A percentile compares a stretch with the other conserved stretches of the same genome.
phyloP scores from a whole-genome alignment of 2,888 invertebrate species.

The Erynnis tages region DNA sequence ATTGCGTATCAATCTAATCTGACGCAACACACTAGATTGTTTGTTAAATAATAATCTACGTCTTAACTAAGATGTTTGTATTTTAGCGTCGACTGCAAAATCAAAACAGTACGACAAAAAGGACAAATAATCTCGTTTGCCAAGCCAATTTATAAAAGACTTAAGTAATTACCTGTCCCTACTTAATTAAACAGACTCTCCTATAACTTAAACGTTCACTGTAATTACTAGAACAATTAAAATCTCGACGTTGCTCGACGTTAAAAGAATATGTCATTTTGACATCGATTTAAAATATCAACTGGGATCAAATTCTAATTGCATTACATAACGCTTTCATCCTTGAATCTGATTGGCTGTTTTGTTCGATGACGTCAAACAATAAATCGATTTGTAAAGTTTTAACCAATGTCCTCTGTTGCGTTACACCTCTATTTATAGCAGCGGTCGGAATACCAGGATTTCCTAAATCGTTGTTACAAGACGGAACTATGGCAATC shows the following conservation, averaged over 20 bases:
- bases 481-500: conserved; percentile 12
- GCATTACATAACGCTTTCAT: neutral
- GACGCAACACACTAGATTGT: neutral
- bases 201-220: neutral
- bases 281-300: neutral
- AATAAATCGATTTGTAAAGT: neutral
- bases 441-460: neutral
- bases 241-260: neutral
- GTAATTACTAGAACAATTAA: neutral
- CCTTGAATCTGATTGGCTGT: neutral
- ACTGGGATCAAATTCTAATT: neutral
- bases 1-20: too few relatives aligned
- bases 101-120: too few relatives aligned
- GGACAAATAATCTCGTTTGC: neutral
- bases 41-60: too few relatives aligned
- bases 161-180: neutral
- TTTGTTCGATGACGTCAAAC: neutral
- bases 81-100: too few relatives aligned
- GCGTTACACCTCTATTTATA: neutral
- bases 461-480: conserved; percentile 5
- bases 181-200: neutral
- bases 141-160: neutral
- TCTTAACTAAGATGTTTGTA: too few relatives aligned
- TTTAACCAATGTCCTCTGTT: neutral
- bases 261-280: neutral